phyloP scores from a whole-genome alignment of 2,888 invertebrate species.

The Ellobium chinense region DNA sequence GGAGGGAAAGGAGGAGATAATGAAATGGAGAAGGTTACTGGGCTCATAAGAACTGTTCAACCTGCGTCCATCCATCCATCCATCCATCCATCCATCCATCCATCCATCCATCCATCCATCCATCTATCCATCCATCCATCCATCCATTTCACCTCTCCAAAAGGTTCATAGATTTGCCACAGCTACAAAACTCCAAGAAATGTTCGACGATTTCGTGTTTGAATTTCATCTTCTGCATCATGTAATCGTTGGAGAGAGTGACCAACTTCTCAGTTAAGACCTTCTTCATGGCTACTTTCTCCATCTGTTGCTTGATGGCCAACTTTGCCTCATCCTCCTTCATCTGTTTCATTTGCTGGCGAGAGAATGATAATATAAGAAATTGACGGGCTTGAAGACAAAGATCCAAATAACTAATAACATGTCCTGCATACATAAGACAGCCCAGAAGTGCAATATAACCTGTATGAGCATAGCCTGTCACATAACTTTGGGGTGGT shows the following conservation, averaged over 20 bases:
- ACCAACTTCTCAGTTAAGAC: constrained; percentile 4
- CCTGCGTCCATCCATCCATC: neutral
- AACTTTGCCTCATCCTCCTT: constrained; percentile 1
- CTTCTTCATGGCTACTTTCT: constrained; percentile 19
- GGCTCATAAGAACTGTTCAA: too few relatives aligned
- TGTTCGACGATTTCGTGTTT: neutral
- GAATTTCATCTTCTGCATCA: constrained; percentile 2
- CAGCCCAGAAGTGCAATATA: too few relatives aligned
- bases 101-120: neutral
- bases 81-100: neutral
- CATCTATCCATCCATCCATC: neutral
- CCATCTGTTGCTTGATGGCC: constrained; percentile 13
- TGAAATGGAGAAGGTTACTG: too few relatives aligned
- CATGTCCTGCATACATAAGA: neutral
- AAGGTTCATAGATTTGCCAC: neutral
- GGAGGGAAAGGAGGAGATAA: constrained; percentile 8
- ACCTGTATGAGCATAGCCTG: too few relatives aligned
- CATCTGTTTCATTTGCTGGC: constrained; percentile 5
- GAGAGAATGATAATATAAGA: too few relatives aligned
- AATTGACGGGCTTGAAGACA: too few relatives aligned
- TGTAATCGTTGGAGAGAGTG: neutral
- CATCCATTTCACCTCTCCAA: neutral
- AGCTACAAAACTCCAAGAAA: constrained; percentile 11
- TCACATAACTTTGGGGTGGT: too few relatives aligned
- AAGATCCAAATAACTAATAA: too few relatives aligned